Base-by-base conservation (phyloP, 2,888 invertebrate genomes). In the Noctua comes region DNA sequence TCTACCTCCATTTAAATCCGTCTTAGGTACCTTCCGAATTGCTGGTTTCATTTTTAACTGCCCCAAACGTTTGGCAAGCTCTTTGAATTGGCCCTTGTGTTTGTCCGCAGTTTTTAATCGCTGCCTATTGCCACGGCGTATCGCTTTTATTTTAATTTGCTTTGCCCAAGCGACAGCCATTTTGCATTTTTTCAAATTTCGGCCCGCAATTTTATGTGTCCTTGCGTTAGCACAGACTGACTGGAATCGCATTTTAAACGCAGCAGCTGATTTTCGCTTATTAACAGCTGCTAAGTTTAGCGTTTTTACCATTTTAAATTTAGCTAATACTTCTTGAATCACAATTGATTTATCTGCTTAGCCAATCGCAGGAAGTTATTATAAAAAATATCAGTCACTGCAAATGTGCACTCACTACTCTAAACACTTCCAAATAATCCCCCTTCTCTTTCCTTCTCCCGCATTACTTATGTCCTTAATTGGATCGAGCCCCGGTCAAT, bases 101-200 rank as follows among this genome's bases (percentile, higher is more conserved):
- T 54, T 69, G 8, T 57, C 54, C 36, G 24, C 46, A 18, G 16
- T 36, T 69, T 76, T 62, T 18, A 62, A 73, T 46, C 51, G 43
- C 8, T 31, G 57, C 21, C 3, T 13, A 43, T 13, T 2, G 62
- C n/a, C 18, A 4, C 43, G 62, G 10, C 36, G 36, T 46, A 54
- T 75, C 13, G 16, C 16, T 36, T 82, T 78, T 51, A 36, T 82
- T 82, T 59, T 72, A 27, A 59, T 31, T 31, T n/a, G 57, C 24
- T 59, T 66, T 40, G n/a, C 40, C 59, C 46, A n/a, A 68, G 27
- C 13, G 16, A 11, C 24, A 68, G 13, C 6, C 66, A 16, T 43
- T 66, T 64, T 66, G 6, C n/a, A 31, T 62, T 13, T 18, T 10
- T 36, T 81, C 13, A 36, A 51, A 57, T 68, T 80, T 40, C 0